A percentile compares a stretch with the other conserved stretches of the same genome.
These are phyloP conservation scores for Neogobius melanostomus DNA, from an alignment of 2,113 vertebrate species.

Conservation along the genomic window DNA sequence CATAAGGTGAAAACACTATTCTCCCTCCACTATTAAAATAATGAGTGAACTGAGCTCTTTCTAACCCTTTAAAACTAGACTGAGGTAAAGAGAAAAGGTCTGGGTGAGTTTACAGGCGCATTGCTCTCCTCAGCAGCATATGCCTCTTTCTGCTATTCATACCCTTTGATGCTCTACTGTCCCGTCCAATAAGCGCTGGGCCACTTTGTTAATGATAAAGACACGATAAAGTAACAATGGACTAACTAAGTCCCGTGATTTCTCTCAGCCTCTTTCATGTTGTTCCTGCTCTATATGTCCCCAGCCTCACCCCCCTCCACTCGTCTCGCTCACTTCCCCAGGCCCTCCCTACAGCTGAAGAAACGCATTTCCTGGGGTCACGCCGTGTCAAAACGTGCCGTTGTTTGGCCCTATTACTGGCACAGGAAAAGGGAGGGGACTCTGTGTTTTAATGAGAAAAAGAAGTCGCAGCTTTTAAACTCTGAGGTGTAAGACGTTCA, in stretches of 20 bases:
- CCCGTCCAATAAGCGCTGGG: too few relatives aligned
- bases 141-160: too few relatives aligned
- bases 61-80: too few relatives aligned
- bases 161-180: too few relatives aligned
- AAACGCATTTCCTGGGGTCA: conserved; percentile 55
- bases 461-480: conserved; percentile 7
- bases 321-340: conserved; percentile 27
- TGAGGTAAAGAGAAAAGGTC: too few relatives aligned
- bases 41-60: too few relatives aligned
- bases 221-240: background rate
- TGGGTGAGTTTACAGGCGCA: too few relatives aligned
- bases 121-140: too few relatives aligned
- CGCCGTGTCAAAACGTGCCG: conserved; percentile 32
- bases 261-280: background rate
- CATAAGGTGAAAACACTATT: too few relatives aligned
- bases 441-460: conserved; percentile 6
- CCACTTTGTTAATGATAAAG: too few relatives aligned
- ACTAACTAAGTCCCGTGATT: background rate
- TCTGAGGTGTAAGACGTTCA: background rate
- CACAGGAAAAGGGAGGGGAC: conserved; percentile 26
- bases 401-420: conserved; percentile 40
- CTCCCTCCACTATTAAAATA: too few relatives aligned
- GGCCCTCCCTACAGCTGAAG: conserved; percentile 12
- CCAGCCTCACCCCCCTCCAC: background rate
- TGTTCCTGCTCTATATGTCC: background rate